These are phyloP conservation scores for Piaya cayana DNA, from an alignment of 2,113 vertebrate species.

Conservation along the genomic window DNA sequence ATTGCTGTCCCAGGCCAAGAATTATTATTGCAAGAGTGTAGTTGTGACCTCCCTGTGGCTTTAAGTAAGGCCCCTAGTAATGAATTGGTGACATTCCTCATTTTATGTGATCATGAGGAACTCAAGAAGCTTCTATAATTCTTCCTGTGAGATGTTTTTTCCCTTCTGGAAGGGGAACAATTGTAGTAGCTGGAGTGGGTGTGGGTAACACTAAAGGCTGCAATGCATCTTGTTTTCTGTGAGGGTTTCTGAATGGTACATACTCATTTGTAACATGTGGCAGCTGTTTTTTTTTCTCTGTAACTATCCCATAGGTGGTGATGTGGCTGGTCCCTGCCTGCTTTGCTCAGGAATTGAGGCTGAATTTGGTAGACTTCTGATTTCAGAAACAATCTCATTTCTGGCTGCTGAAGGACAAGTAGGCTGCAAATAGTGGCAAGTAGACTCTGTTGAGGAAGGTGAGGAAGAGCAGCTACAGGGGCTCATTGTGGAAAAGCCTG, in stretches of 20 bases:
- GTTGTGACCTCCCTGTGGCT: not conserved
- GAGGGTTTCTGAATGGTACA: not conserved
- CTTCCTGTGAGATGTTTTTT: not conserved
- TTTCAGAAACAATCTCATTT: not conserved
- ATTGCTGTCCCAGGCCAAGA: not conserved
- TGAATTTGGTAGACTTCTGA: not conserved
- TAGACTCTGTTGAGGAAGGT: not conserved
- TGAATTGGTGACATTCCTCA: not conserved
- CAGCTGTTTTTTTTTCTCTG: not conserved
- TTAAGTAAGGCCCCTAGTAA: not conserved
- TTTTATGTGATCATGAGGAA: not conserved
- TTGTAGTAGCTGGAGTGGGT: not conserved
- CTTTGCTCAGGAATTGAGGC: not conserved
- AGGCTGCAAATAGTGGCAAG: not conserved
- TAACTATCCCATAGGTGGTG: not conserved
- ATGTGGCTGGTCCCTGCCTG: not conserved
- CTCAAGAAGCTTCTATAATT: not conserved
- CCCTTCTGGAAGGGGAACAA: not conserved
- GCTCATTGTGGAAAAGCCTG: not conserved
- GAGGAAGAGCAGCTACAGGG: not conserved
- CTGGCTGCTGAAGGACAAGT: not conserved
- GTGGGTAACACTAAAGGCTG: rapidly evolving
- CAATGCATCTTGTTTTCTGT: not conserved
- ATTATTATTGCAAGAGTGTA: not conserved
- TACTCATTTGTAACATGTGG: not conserved